Percentiles rank a stretch among this genome's conserved stretches.
phyloP scores from a whole-genome alignment of 1,140 invertebrate genomes.

The Zaprionus tsacasi region DNA sequence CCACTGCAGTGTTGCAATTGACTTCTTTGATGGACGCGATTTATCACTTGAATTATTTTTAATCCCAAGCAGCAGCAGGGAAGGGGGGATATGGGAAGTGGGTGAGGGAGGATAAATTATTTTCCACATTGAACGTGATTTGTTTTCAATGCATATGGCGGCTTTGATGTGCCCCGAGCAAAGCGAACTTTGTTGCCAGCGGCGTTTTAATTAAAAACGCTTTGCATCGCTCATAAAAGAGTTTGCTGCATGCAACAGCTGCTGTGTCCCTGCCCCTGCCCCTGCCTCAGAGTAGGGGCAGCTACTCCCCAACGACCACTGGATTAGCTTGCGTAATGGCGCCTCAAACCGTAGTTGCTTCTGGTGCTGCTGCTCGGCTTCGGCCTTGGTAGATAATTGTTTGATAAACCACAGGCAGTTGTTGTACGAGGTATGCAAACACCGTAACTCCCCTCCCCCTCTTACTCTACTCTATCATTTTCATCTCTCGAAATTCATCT shows the following conservation, averaged over 20 bases:
- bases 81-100: not conserved
- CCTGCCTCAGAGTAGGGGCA: too few species aligned
- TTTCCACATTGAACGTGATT: not conserved
- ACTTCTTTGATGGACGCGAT: slow-evolving; percentile 43
- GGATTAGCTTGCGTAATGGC: not conserved
- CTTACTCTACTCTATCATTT: not conserved
- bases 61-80: slow-evolving; percentile 32
- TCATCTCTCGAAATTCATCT: not conserved
- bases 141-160: not conserved
- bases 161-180: too few species aligned
- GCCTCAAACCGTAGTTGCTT: not conserved
- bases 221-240: slow-evolving; percentile 36
- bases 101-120: not conserved
- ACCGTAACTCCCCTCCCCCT: not conserved
- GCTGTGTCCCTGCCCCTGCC: not conserved
- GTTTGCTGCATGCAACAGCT: slow-evolving; percentile 28
- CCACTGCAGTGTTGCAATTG: slow-evolving; percentile 50
- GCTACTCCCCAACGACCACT: not conserved
- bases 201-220: slow-evolving; percentile 63
- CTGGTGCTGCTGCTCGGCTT: not conserved
- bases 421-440: not conserved
- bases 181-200: slow-evolving; percentile 35
- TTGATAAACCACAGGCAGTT: slow-evolving; percentile 13
- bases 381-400: slow-evolving; percentile 5
- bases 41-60: slow-evolving; percentile 53